Evolutionary conservation across 2,113 vertebrate genomes (phyloP), one percentile per base, ranked within the genome.

Genomic region (Vulpes lagopus): DNA sequence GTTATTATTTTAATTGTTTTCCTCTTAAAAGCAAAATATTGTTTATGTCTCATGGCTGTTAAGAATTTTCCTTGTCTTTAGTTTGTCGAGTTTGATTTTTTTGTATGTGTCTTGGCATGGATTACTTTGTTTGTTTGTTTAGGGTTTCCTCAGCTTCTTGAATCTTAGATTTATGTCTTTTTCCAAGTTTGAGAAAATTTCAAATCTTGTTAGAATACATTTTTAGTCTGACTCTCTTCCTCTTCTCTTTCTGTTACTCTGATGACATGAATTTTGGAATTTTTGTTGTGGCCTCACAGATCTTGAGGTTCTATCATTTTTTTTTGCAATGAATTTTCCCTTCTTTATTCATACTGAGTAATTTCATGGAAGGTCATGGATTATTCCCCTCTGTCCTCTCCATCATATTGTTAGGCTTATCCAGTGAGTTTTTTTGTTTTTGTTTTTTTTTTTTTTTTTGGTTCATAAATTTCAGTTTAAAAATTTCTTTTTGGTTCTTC

Each of bases 81-180:
- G n/a, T 78, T 91, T 49, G 51, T 65, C 35, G 43, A 76, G 12
- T 64, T 89, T 78, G 71, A 67, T 91, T 94, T 73, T 89, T 92
- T 7, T 43, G 43, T 43, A 15, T 53, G 5, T 69, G 55, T 88
- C n/a, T 84, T 95, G 71, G 43, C 55, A 32, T 49, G 62, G 80
- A 65, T 84, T 89, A 73, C 74, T 89, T 89, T 57, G 25, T 93
- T 76, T 23, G 17, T 38, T 74, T 74, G 49, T 90, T 85, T 73
- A 89, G n/a, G 2, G 0, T 89, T 93, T 79, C 67, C 35, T 84
- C 2, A 73, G 7, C 23, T 93, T 92, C 35, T 93, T 84, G 51
- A 73, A 86, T 90, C 67, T 82, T 88, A 74, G 32, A 49, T 92
- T 90, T 90, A 85, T 84, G 25, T 84, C 53, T 79, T 90, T 90